Percentiles rank a stretch among this genome's conserved stretches.
These are phyloP conservation scores for Andricus quercusramuli DNA, from an alignment of 2,888 invertebrate species.

Conservation along the genomic window DNA sequence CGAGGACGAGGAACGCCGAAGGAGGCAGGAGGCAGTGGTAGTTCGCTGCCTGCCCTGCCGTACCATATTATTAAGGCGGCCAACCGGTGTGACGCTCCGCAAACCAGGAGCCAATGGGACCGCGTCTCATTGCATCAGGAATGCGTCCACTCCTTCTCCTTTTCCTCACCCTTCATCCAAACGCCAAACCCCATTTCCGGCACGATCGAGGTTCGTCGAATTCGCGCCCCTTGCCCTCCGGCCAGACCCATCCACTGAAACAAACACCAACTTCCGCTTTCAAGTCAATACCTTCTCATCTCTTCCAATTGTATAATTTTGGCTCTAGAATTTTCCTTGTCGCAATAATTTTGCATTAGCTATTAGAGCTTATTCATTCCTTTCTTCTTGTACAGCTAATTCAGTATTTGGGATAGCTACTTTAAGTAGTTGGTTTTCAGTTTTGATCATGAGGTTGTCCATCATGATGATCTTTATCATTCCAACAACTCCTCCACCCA, in stretches of 20 bases:
- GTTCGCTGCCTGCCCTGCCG: conserved; percentile 63
- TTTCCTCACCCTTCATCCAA: conserved; percentile 55
- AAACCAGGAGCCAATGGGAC: conserved; percentile 73
- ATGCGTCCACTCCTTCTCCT: conserved; percentile 70
- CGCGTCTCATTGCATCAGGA: conserved; percentile 70
- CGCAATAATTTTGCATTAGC: too few relatives aligned
- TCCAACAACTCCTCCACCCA: too few relatives aligned
- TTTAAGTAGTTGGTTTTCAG: too few relatives aligned
- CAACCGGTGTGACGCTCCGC: conserved; percentile 76
- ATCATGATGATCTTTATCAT: too few relatives aligned
- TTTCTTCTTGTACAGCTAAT: too few relatives aligned
- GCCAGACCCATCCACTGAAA: conserved; percentile 34
- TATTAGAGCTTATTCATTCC: too few relatives aligned
- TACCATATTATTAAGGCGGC: conserved; percentile 76
- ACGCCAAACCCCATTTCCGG: conserved; percentile 68
- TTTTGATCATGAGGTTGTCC: too few relatives aligned
- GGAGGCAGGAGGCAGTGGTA: conserved; percentile 62
- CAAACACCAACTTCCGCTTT: conserved; percentile 51
- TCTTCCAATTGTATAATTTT: conserved; percentile 3
- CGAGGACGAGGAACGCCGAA: conserved; percentile 45
- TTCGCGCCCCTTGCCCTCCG: conserved; percentile 48
- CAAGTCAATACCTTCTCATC: conserved; percentile 1
- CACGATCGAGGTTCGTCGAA: conserved; percentile 58
- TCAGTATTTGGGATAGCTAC: too few relatives aligned
- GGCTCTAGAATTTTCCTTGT: neutral